Conservation (phyloP, 2,888 invertebrate species). For the Orchesella flavescens region DNA sequence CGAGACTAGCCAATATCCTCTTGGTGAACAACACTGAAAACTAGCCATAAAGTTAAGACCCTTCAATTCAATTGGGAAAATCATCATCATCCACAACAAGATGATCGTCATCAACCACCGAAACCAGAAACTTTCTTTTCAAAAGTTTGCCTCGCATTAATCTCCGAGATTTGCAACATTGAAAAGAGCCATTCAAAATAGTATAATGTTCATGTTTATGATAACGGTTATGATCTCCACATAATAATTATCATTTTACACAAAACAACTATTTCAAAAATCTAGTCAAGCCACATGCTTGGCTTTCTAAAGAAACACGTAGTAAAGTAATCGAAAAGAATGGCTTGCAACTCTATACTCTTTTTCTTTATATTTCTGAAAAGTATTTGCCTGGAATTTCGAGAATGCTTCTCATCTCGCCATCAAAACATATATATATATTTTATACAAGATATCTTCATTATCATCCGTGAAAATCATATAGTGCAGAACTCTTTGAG, state of each 20-base stretch:
- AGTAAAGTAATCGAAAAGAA: background rate
- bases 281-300: constrained; percentile 9
- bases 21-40: background rate
- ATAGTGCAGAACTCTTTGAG: constrained; percentile 19
- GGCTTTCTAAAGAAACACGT: background rate
- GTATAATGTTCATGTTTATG: constrained; percentile 49
- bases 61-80: constrained; percentile 7
- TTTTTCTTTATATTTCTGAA: too few relatives aligned
- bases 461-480: constrained; percentile 30
- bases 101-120: background rate
- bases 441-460: background rate
- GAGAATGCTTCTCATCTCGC: constrained; percentile 27
- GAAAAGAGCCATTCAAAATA: background rate
- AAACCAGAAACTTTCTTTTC: constrained; percentile 6
- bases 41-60: constrained; percentile 1
- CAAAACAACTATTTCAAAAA: constrained; percentile 18
- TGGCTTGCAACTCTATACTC: too few relatives aligned
- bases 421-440: background rate
- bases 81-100: constrained; percentile 13
- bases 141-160: background rate
- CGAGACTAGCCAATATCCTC: background rate
- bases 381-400: constrained; percentile 29
- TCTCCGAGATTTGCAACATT: background rate
- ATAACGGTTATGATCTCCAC: constrained; percentile 48
- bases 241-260: constrained; percentile 39